A percentile compares a stretch with the other conserved stretches of the same genome.
Evolutionary conservation across 2,888 invertebrate species (phyloP).

Genomic region (Sericinus montela): DNA sequence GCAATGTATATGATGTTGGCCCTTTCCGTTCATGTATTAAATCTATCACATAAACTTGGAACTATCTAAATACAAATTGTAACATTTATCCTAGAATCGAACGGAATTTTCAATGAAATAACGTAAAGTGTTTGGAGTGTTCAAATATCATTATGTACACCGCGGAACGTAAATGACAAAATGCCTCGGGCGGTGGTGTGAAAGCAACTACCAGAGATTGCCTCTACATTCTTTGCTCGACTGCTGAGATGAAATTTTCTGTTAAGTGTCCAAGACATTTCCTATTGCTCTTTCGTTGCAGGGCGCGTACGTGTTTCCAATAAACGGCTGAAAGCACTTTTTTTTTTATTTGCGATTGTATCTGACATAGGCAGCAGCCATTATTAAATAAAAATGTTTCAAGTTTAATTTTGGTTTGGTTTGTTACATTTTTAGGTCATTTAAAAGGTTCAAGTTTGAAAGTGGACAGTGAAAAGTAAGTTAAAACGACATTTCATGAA

Average conservation of each 20-base stretch:
- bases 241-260: constrained; percentile 27
- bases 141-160: constrained; percentile 9
- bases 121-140: constrained; percentile 9
- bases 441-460: too few species aligned
- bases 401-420: too few species aligned
- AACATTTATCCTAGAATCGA: too few species aligned
- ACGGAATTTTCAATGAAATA: constrained; percentile 2
- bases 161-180: constrained; percentile 24
- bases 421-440: too few species aligned
- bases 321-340: background rate
- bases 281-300: constrained; percentile 21
- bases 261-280: constrained; percentile 24
- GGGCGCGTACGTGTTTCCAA: constrained; percentile 3
- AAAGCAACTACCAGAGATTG: constrained; percentile 23
- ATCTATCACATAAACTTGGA: too few species aligned
- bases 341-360: background rate
- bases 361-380: background rate
- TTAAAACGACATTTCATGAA: too few species aligned
- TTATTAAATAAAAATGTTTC: background rate
- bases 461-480: too few species aligned
- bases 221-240: constrained; percentile 17
- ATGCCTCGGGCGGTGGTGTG: constrained; percentile 25
- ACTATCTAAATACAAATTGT: too few species aligned
- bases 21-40: too few species aligned
- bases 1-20: too few species aligned